phyloP scores from a whole-genome alignment of 1,140 invertebrate genomes.

The Drosophila eugracilis region DNA sequence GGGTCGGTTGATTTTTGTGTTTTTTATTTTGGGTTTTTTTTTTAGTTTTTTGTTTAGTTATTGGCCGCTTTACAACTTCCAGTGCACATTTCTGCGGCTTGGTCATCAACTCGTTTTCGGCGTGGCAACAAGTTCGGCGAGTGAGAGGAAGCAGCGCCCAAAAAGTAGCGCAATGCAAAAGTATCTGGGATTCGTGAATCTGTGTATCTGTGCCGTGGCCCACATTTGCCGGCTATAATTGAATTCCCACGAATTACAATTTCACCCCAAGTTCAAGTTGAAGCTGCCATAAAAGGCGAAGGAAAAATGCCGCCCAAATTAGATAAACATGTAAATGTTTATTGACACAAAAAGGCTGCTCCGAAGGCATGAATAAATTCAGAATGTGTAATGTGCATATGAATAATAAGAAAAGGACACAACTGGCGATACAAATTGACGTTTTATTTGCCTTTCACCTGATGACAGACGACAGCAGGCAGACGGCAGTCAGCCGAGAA shows the following conservation, averaged over 20 bases:
- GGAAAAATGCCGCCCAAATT: slow-evolving; percentile 61
- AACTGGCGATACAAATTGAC: slow-evolving; percentile 78
- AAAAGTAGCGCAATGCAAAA: slow-evolving; percentile 51
- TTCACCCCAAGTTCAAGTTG: slow-evolving; percentile 55
- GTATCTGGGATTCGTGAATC: slow-evolving; percentile 15
- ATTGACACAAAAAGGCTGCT: slow-evolving; percentile 65
- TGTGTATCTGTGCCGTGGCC: slow-evolving; percentile 46
- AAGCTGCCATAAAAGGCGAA: slow-evolving; percentile 11
- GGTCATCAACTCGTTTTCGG: slow-evolving; percentile 72
- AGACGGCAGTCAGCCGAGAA: slow-evolving; percentile 45
- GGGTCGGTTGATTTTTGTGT: slow-evolving; percentile 30
- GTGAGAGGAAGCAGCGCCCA: slow-evolving; percentile 30
- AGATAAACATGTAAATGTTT: slow-evolving; percentile 80
- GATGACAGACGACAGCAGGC: slow-evolving; percentile 64
- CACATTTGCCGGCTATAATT: slow-evolving; percentile 42
- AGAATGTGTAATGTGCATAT: slow-evolving; percentile 76
- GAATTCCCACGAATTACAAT: slow-evolving; percentile 21
- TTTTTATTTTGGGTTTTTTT: slow-evolving; percentile 12
- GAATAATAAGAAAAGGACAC: slow-evolving; percentile 78
- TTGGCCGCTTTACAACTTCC: slow-evolving; percentile 61
- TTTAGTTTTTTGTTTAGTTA: slow-evolving; percentile 34
- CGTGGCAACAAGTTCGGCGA: slow-evolving; percentile 18
- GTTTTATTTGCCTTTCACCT: slow-evolving; percentile 82
- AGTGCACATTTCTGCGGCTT: slow-evolving; percentile 63
- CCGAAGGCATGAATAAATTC: slow-evolving; percentile 60